Evolutionary conservation across 2,888 invertebrate genomes (phyloP).

Genomic region (Carabus problematicus): DNA sequence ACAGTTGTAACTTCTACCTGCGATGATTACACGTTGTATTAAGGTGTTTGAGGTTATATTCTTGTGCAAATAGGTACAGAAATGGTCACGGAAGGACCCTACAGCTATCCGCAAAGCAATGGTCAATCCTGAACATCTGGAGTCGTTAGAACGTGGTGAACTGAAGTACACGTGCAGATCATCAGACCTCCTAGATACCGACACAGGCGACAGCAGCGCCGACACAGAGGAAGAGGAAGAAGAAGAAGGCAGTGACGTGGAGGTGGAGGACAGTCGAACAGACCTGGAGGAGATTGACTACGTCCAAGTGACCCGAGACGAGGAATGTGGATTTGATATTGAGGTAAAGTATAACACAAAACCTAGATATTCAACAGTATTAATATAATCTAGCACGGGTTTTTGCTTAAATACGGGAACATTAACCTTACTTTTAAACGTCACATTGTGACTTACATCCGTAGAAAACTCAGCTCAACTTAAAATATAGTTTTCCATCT

Average conservation of each 20-base stretch:
- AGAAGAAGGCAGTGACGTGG: slow-evolving; percentile 59
- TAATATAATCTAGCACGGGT: too few relatives aligned
- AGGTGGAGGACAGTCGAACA: slow-evolving; percentile 50
- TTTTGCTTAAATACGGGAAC: too few relatives aligned
- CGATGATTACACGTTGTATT: too few relatives aligned
- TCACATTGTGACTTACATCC: too few relatives aligned
- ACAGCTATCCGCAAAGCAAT: slow-evolving; percentile 90
- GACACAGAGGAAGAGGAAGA: slow-evolving; percentile 73
- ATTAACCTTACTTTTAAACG: too few relatives aligned
- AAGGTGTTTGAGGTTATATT: too few relatives aligned
- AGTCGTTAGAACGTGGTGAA: slow-evolving; percentile 84
- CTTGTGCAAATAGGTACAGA: slow-evolving; percentile 90
- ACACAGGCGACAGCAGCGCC: slow-evolving; percentile 65
- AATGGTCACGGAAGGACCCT: slow-evolving; percentile 96
- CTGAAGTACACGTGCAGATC: slow-evolving; percentile 76
- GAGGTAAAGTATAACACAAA: slow-evolving; percentile 59
- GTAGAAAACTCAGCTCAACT: too few relatives aligned
- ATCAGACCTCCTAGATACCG: slow-evolving; percentile 55
- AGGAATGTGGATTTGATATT: slow-evolving; percentile 66
- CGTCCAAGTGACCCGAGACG: slow-evolving; percentile 49
- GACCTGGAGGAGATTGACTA: slow-evolving; percentile 47
- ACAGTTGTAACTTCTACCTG: too few relatives aligned
- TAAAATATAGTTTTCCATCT: too few relatives aligned
- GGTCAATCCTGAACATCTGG: slow-evolving; percentile 89
- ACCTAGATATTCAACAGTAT: too few relatives aligned